phyloP scores from a whole-genome alignment of 2,888 invertebrate species.

The Masnerella sp. region DNA sequence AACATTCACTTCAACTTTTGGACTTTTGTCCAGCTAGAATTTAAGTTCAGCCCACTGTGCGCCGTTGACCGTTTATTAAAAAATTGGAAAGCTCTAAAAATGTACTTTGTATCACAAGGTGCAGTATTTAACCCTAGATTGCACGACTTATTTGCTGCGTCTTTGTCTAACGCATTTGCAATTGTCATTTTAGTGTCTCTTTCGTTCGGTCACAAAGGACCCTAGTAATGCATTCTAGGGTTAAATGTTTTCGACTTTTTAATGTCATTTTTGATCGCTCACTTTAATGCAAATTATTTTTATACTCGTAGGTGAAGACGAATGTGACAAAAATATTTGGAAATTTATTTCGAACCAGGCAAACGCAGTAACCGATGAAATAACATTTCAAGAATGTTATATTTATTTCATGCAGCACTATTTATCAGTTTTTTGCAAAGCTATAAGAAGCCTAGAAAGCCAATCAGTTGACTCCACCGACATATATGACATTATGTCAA shows the following conservation, averaged over 20 bases:
- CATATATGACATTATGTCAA: constrained; percentile 5
- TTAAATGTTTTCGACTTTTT: neutral
- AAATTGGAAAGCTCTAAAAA: neutral
- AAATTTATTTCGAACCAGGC: neutral
- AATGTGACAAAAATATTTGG: neutral
- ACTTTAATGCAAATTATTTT: too few species aligned
- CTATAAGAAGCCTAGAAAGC: neutral
- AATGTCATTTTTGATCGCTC: neutral
- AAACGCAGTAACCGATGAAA: neutral
- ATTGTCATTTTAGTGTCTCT: too few species aligned
- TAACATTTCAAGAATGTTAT: neutral
- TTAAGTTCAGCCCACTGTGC: too few species aligned
- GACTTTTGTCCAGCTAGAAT: too few species aligned
- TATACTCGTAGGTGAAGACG: neutral
- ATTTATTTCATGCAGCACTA: neutral
- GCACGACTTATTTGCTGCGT: too few species aligned
- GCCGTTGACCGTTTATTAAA: neutral
- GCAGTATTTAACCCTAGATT: too few species aligned
- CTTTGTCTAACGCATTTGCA: too few species aligned
- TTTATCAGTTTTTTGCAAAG: neutral
- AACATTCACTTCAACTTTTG: too few species aligned
- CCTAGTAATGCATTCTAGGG: too few species aligned
- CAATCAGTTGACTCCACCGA: neutral
- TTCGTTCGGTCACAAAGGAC: too few species aligned
- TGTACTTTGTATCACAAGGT: neutral